A percentile compares a stretch with the other conserved stretches of the same genome.
phyloP scores from a whole-genome alignment of 2,888 invertebrate species.

The Andrena bicolor region DNA sequence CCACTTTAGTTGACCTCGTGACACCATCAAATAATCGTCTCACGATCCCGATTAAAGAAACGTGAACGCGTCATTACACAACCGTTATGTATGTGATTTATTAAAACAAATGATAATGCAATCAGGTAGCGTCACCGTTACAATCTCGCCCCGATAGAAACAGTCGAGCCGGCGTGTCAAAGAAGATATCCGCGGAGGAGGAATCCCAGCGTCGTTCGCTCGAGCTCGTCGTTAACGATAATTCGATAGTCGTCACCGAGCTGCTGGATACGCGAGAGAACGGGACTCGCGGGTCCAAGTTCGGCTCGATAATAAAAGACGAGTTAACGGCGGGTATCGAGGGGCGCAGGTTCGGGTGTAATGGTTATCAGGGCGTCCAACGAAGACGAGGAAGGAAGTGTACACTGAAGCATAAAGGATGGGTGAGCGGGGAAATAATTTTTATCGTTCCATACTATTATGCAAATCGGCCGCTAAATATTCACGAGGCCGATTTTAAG shows the following conservation, averaged over 20 bases:
- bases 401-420: conserved; percentile 18
- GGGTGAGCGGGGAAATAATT: conserved; percentile 41
- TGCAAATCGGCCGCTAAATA: conserved; percentile 12
- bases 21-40: too few species aligned
- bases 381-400: not conserved
- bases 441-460: not conserved
- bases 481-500: conserved; percentile 6
- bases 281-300: conserved; percentile 18
- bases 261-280: conserved; percentile 26
- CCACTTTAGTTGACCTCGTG: too few species aligned
- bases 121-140: not conserved
- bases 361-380: conserved; percentile 34
- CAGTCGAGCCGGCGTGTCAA: conserved; percentile 2
- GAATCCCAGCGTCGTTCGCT: conserved; percentile 29
- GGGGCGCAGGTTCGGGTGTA: conserved; percentile 29
- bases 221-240: conserved; percentile 43
- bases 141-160: conserved; percentile 37
- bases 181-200: conserved; percentile 47
- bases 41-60: too few species aligned
- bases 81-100: not conserved
- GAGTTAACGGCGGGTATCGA: conserved; percentile 20
- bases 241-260: conserved; percentile 61
- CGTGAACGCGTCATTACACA: too few species aligned
- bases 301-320: conserved; percentile 45
- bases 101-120: conserved; percentile 6